Conservation (phyloP, 92 coral and sea anemone species). For the Metridium senile region DNA sequence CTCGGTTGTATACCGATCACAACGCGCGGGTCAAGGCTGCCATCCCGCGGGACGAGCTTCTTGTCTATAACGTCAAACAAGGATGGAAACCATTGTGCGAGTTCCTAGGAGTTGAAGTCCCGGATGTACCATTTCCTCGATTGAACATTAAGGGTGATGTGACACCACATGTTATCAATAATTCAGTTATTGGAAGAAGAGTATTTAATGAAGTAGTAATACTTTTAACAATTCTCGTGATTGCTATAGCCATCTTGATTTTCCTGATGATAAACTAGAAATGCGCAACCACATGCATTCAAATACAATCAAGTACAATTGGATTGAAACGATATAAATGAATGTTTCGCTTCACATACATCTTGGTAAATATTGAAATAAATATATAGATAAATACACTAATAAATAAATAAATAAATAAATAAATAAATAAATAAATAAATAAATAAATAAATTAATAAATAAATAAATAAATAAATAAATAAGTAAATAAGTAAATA, state of each 20-base stretch:
- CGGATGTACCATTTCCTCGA: neutral
- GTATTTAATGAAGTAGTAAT: neutral
- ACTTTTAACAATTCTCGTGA: neutral
- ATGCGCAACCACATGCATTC: no score
- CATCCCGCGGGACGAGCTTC: slow-evolving; percentile 7
- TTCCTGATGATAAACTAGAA: no score
- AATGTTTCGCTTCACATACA: no score
- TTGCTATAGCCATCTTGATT: neutral
- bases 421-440: no score
- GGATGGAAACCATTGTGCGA: slow-evolving; percentile 1
- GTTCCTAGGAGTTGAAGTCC: neutral
- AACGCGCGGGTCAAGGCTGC: slow-evolving; percentile 2
- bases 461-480: no score
- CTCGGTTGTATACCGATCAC: neutral
- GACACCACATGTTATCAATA: neutral
- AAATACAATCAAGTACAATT: no score
- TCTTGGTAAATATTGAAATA: no score
- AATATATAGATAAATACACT: no score
- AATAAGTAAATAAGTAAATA: no score
- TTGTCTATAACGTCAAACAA: slow-evolving; percentile 7
- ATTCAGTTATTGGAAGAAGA: neutral
- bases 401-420: no score
- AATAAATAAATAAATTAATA: no score
- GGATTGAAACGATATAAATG: no score
- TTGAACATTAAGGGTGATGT: neutral